Evolutionary conservation across 1,140 invertebrate genomes (phyloP), one percentile per base, ranked within the genome.

Genomic region (Daktulosphaira vitifoliae): DNA sequence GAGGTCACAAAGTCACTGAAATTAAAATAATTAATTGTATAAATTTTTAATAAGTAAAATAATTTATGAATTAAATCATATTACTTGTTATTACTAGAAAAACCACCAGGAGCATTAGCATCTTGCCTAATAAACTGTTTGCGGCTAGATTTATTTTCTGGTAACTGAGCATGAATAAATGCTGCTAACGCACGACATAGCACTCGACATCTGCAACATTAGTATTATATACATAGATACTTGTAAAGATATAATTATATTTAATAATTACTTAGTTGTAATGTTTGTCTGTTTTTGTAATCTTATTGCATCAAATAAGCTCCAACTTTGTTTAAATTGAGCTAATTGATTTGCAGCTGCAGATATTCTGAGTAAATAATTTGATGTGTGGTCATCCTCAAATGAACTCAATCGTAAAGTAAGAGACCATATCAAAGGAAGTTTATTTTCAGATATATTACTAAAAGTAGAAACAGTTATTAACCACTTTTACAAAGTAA

Each of bases 221-320:
- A 48, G 25, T 50, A 0, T 3, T 6, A 33, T 66, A 52, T 50
- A 16, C 11, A 23, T 2, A 48, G 48, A 5, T 15, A 22, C 11
- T 50, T 25, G 8, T 2, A 8, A 16, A 29, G 18, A 25, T 22
- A 22, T 3, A 15, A 59, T 16, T n/a, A n/a, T n/a, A n/a, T n/a
- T n/a, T n/a, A n/a, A n/a, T 29, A 25, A 70, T 70, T 73, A 84
- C 82, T 77, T 79, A 11, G 74, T 69, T 20, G 81, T 82, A 15
- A 84, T 72, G 22, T 77, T 74, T 37, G 80, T 81, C 22, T 78
- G 76, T 73, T 81, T 82, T 22, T 81, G 79, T 2, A 86, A 70
- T 26, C 84, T 83, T 56, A 86, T 82, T 16, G 81, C 81, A 22
- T 82, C 83, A 2, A 86, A 72, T 23, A 86, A 76, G 15, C 81